phyloP scores from a whole-genome alignment of 2,113 vertebrate species.

The Salminus brasiliensis region DNA sequence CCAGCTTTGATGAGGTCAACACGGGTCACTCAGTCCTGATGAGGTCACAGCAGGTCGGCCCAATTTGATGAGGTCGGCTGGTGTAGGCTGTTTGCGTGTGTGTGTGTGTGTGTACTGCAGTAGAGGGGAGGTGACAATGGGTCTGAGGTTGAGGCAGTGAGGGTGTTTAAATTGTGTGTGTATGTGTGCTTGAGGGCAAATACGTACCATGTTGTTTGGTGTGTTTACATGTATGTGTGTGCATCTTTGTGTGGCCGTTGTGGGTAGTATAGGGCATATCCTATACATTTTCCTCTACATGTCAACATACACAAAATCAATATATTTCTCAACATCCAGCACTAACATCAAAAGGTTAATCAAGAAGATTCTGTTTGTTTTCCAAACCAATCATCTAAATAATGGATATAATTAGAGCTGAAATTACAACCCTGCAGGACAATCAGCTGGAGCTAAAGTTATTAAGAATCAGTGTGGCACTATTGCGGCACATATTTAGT shows the following conservation, averaged over 20 bases:
- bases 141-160: conserved; percentile 43
- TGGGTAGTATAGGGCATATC: conserved; percentile 12
- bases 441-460: no score
- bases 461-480: no score
- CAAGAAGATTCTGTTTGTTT: no score
- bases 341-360: no score
- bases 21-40: conserved; percentile 74
- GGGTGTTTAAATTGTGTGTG: conserved; percentile 24
- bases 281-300: conserved; percentile 4
- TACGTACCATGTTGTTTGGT: conserved; percentile 38
- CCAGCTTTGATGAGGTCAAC: conserved; percentile 80
- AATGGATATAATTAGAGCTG: no score
- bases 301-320: conserved; percentile 8
- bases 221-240: conserved; percentile 57
- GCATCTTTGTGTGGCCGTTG: conserved; percentile 5
- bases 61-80: conserved; percentile 80
- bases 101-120: conserved; percentile 42
- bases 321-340: background rate
- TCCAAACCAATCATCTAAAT: no score
- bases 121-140: conserved; percentile 43
- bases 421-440: no score
- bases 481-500: no score
- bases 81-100: conserved; percentile 54
- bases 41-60: conserved; percentile 77
- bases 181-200: conserved; percentile 30